These are phyloP conservation scores for Agapetus fuscipes DNA, from an alignment of 2,888 invertebrate species.

Conservation along the genomic window DNA sequence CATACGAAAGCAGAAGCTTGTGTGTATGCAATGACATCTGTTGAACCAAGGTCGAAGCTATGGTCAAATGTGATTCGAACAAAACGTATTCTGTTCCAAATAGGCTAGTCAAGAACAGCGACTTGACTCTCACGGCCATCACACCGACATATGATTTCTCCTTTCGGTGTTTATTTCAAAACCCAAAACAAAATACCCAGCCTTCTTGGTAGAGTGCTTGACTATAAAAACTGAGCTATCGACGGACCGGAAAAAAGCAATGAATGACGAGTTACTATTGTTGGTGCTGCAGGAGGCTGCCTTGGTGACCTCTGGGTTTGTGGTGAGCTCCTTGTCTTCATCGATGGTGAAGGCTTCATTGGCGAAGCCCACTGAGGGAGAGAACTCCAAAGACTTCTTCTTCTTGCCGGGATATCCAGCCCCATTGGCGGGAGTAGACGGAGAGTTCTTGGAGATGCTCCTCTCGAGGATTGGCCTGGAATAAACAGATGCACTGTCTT, in stretches of 20 bases:
- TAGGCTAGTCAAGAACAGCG: no score
- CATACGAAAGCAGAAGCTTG: no score
- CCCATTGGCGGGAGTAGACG: constrained; percentile 25
- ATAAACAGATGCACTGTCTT: no score
- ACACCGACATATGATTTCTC: no score
- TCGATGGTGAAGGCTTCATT: constrained; percentile 32
- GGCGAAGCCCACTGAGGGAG: constrained; percentile 26
- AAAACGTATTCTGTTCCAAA: no score
- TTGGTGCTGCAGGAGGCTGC: constrained; percentile 10
- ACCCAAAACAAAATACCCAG: no score
- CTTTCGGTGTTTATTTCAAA: no score
- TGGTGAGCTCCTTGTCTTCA: constrained; percentile 26
- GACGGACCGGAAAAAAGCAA: neutral
- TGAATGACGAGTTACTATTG: neutral
- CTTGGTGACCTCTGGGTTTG: constrained; percentile 23
- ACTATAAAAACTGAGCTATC: neutral
- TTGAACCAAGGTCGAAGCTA: no score
- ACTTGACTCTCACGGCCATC: no score
- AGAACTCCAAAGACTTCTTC: constrained; percentile 37
- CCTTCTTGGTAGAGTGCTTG: no score
- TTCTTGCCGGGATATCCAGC: constrained; percentile 24
- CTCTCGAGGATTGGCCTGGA: neutral
- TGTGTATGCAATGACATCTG: no score
- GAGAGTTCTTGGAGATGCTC: neutral
- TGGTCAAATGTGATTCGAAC: no score